phyloP scores from a whole-genome alignment of 1,140 invertebrate genomes.

The Octopus bimaculoides region DNA sequence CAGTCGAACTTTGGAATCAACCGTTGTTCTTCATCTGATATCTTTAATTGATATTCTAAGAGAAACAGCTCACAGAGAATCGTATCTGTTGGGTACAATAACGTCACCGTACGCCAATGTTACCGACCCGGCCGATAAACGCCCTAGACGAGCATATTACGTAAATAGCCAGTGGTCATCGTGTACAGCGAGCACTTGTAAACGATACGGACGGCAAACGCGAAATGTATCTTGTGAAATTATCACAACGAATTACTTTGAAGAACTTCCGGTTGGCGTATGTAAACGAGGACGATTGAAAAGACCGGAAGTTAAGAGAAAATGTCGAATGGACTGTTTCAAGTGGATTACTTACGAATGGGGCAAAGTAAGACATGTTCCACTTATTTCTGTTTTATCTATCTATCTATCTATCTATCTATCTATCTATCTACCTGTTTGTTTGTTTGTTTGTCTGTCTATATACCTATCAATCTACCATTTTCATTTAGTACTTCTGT shows the following conservation, averaged over 20 bases:
- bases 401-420: background rate
- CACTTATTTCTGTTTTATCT: background rate
- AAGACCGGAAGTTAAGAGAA: conserved; percentile 24
- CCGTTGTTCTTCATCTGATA: conserved; percentile 28
- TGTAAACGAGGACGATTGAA: conserved; percentile 32
- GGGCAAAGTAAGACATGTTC: conserved; percentile 34
- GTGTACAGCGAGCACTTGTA: conserved; percentile 35
- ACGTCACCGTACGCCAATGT: conserved; percentile 17
- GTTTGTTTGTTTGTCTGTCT: background rate
- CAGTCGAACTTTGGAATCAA: conserved; percentile 19
- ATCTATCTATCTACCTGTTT: background rate
- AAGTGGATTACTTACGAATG: conserved; percentile 40
- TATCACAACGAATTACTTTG: conserved; percentile 41
- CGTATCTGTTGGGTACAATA: conserved; percentile 28
- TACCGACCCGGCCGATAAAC: conserved; percentile 33
- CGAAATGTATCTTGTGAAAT: conserved; percentile 43
- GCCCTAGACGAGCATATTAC: conserved; percentile 27
- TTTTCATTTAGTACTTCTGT: no score
- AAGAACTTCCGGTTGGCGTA: conserved; percentile 30
- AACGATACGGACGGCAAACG: conserved; percentile 24
- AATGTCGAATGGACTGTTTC: conserved; percentile 34
- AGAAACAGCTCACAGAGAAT: conserved; percentile 34
- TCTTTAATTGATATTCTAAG: conserved; percentile 31
- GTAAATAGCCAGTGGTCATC: conserved; percentile 33
- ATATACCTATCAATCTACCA: background rate